phyloP scores from a whole-genome alignment of 2,797 vertebrate species.

The Heteromormyrus szaboi region DNA sequence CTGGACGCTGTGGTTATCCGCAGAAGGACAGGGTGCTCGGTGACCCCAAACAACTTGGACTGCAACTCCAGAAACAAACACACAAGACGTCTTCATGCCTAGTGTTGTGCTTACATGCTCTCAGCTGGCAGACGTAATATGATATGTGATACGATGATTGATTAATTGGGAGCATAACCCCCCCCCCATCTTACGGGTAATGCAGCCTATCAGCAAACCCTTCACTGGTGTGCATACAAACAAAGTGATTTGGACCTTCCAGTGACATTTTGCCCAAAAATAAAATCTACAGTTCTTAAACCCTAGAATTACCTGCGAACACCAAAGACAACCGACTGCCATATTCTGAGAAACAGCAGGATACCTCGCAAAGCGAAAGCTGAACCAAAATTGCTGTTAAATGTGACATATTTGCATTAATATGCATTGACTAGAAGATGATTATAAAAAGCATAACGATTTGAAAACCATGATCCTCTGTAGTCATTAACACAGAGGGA shows the following conservation, averaged over 20 bases:
- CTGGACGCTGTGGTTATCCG: background rate
- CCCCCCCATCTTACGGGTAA: slow-evolving; percentile 26
- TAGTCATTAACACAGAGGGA: background rate
- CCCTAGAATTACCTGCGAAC: background rate
- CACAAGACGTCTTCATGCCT: background rate
- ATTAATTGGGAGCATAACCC: slow-evolving; percentile 27
- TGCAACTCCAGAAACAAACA: background rate
- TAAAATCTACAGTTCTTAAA: background rate
- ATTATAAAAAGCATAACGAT: background rate
- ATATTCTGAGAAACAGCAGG: background rate
- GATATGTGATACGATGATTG: slow-evolving; percentile 23
- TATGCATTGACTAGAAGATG: background rate
- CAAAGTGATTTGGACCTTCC: background rate
- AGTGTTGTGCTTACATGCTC: background rate
- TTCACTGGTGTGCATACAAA: slow-evolving; percentile 28
- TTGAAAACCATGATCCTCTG: background rate
- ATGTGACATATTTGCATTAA: slow-evolving; percentile 1
- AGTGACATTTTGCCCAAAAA: background rate
- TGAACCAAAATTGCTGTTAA: background rate
- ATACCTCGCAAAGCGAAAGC: background rate
- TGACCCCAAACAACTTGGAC: background rate
- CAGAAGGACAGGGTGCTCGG: background rate
- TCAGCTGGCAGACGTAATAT: slow-evolving; percentile 14
- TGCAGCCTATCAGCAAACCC: slow-evolving; percentile 35
- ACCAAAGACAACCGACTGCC: background rate